Conservation (phyloP, 2,888 invertebrate genomes). For the Hirtodrosophila histrioides region DNA sequence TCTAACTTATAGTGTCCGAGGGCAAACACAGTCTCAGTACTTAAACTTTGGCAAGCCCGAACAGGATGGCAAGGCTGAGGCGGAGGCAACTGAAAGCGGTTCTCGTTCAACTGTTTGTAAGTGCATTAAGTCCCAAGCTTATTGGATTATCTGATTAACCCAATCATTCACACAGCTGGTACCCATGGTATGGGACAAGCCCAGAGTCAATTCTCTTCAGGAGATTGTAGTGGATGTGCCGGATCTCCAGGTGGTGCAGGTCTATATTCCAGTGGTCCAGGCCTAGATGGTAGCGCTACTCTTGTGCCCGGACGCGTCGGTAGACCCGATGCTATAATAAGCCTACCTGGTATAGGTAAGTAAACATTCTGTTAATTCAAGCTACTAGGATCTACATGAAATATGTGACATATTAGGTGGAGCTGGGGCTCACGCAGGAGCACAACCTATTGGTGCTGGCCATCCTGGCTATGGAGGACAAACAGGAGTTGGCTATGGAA, state of each 20-base stretch:
- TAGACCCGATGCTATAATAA: slow-evolving; percentile 67
- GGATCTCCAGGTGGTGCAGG: slow-evolving; percentile 22
- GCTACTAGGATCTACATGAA: neutral
- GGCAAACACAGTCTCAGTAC: slow-evolving; percentile 94
- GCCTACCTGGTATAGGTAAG: slow-evolving; percentile 52
- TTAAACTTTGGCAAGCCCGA: slow-evolving; percentile 88
- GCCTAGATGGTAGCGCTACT: slow-evolving; percentile 15
- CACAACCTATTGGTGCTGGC: slow-evolving; percentile 7
- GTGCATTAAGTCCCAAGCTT: slow-evolving; percentile 30
- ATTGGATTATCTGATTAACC: neutral
- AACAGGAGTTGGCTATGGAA: neutral
- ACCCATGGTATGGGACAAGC: slow-evolving; percentile 94
- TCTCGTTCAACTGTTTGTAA: slow-evolving; percentile 84
- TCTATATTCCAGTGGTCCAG: slow-evolving; percentile 9
- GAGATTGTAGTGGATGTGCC: slow-evolving; percentile 77
- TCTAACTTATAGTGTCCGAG: slow-evolving; percentile 84
- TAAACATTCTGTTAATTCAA: neutral
- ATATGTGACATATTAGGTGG: neutral
- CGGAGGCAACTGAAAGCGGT: slow-evolving; percentile 88
- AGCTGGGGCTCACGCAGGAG: neutral
- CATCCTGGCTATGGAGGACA: slow-evolving; percentile 27
- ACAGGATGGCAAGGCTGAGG: slow-evolving; percentile 91
- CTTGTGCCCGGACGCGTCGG: slow-evolving; percentile 18
- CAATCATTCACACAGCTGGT: slow-evolving; percentile 86
- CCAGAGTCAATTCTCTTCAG: slow-evolving; percentile 92